Evolutionary conservation across 2,113 vertebrate genomes (phyloP), one percentile per base, ranked within the genome.

Genomic region (Pterophyllum scalare): DNA sequence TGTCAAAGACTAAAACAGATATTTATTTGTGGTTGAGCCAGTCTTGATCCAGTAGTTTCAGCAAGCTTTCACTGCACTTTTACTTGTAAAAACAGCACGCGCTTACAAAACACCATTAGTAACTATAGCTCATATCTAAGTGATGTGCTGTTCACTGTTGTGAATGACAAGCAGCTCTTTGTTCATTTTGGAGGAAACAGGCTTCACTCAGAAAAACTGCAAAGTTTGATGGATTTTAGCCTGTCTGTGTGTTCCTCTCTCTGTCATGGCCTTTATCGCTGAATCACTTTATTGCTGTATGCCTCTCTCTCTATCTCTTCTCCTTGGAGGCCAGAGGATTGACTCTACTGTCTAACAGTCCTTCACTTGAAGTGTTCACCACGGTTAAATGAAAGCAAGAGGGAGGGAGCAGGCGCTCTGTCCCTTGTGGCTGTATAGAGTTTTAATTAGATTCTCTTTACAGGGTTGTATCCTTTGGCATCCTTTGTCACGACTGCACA

Each of bases 391-490:
- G 81, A 90, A 86, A 81, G 26, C 14, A 15, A 77, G 70, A 72
- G 86, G 26, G 79, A 76, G 46, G 56, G 78, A 67, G 83, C 0
- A 59, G 77, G 56, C 38, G 10, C 82, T 75, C 54, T 54, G 85
- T 91, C 90, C 88, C 93, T 90, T 26, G 88, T 93, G 93, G 93
- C 85, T 85, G 59, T 78, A 84, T 87, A 79, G 90, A 88, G 84
- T 91, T 94, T 93, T 92, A 94, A 94, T 95, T 94, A 92, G 87
- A 93, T 93, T 93, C 83, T 92, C 89, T 94, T 93, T 95, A 93
- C 85, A 81, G 89, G 89, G 92, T 83, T 91, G 89, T 94, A 94
- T 94, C 88, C 90, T 92, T 91, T 91, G 85, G 87, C 90, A 93
- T 92, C 87, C 81, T 85, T 89, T 90, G 89, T 89, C 84, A 67